A percentile compares a stretch with the other conserved stretches of the same genome.
phyloP scores from a whole-genome alignment of 2,888 invertebrate species.

The Volucella bombylans region DNA sequence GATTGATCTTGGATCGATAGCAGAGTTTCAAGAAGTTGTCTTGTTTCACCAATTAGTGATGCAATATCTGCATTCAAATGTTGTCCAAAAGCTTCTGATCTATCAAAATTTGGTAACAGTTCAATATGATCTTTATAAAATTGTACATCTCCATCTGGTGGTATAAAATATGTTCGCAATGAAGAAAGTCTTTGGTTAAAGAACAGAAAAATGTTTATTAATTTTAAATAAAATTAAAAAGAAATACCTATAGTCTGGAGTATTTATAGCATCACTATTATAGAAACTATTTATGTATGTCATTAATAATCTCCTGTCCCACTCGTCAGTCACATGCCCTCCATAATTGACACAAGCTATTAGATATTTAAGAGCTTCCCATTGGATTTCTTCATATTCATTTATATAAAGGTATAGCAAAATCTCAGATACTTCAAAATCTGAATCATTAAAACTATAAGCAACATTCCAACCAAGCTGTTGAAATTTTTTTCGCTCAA shows the following conservation, averaged over 20 bases:
- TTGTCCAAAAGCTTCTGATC: constrained; percentile 94
- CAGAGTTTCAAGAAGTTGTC: constrained; percentile 89
- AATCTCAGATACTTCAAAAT: constrained; percentile 94
- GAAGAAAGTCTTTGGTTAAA: constrained; percentile 85
- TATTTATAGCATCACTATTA: constrained; percentile 83
- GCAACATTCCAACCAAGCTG: constrained; percentile 95
- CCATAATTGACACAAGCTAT: constrained; percentile 95
- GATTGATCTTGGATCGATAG: constrained; percentile 89
- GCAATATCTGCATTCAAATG: constrained; percentile 95
- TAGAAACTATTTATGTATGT: constrained; percentile 94
- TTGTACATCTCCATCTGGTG: constrained; percentile 90
- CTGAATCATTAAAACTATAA: constrained; percentile 95
- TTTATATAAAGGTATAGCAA: constrained; percentile 92
- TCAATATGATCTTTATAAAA: constrained; percentile 92
- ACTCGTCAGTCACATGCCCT: constrained; percentile 90
- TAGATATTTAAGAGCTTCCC: constrained; percentile 94
- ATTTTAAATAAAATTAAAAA: not conserved
- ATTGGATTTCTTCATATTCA: constrained; percentile 93
- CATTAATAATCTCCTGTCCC: constrained; percentile 88
- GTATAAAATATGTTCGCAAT: constrained; percentile 90
- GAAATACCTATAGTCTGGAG: constrained; percentile 76
- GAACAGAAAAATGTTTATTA: not conserved
- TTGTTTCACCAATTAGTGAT: constrained; percentile 91
- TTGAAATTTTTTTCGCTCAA: constrained; percentile 93
- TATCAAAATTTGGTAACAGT: constrained; percentile 89